These are phyloP conservation scores for Cervus canadensis DNA, from an alignment of 2,113 vertebrate species.

Conservation along the genomic window DNA sequence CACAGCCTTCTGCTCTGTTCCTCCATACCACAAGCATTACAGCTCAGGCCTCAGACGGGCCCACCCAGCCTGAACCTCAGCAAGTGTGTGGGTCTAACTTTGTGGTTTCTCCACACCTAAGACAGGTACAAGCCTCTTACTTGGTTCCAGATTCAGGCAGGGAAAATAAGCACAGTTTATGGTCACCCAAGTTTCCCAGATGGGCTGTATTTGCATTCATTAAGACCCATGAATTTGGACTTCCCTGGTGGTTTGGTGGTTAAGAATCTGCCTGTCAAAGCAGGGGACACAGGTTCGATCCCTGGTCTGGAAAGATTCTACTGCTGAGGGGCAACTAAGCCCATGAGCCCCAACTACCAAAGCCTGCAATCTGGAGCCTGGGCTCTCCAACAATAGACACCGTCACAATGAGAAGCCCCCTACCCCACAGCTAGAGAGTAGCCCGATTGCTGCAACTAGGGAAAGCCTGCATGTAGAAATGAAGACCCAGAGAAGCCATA, in stretches of 20 bases:
- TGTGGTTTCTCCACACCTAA: background rate
- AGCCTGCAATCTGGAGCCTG: background rate
- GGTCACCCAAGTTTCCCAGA: background rate
- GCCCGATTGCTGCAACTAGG: background rate
- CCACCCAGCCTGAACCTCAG: background rate
- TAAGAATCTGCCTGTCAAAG: background rate
- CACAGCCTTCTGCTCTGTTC: background rate
- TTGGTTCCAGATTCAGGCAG: background rate
- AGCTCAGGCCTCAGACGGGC: too few relatives aligned
- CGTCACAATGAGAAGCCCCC: fast-evolving
- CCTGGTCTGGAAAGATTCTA: background rate
- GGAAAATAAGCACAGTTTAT: background rate
- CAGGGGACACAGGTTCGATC: background rate
- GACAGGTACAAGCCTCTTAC: background rate
- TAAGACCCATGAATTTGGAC: background rate
- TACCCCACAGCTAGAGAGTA: background rate
- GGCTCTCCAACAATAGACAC: background rate
- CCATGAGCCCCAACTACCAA: background rate
- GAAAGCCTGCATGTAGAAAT: background rate
- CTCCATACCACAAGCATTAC: fast-evolving
- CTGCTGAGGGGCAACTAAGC: background rate
- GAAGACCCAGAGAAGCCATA: background rate
- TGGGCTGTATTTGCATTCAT: background rate
- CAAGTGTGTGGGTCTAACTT: background rate
- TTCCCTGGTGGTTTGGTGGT: background rate